Percentiles rank a stretch among this genome's conserved stretches.
phyloP scores from a whole-genome alignment of 2,113 vertebrate genomes.

The Aphyosemion australe region DNA sequence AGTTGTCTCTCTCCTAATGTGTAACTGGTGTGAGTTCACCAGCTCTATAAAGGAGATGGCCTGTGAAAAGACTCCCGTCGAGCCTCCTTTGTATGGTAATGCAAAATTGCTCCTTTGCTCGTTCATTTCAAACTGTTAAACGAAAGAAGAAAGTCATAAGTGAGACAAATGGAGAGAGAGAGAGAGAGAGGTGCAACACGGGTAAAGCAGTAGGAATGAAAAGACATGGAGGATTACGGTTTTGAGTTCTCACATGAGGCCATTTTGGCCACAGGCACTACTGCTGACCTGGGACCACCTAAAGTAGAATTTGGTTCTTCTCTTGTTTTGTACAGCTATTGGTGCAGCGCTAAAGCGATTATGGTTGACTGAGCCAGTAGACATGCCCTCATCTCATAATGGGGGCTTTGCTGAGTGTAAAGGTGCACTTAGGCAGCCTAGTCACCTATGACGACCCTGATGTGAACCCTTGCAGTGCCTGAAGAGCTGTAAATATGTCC shows the following conservation, averaged over 20 bases:
- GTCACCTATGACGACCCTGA: slow-evolving; percentile 38
- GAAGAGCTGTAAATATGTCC: slow-evolving; percentile 45
- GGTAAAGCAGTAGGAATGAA: slow-evolving; percentile 11
- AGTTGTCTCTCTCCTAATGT: slow-evolving; percentile 4
- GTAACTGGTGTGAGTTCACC: slow-evolving; percentile 25
- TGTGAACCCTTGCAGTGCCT: slow-evolving; percentile 35
- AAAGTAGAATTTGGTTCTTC: slow-evolving; percentile 66
- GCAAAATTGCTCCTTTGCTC: slow-evolving; percentile 37
- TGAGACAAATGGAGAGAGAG: background rate
- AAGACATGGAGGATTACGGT: slow-evolving; percentile 34
- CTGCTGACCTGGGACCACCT: slow-evolving; percentile 63
- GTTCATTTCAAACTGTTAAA: slow-evolving; percentile 31
- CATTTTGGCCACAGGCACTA: slow-evolving; percentile 50
- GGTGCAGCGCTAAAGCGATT: slow-evolving; percentile 59
- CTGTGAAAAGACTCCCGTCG: slow-evolving; percentile 50
- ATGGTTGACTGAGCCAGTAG: slow-evolving; percentile 41
- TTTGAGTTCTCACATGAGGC: slow-evolving; percentile 24
- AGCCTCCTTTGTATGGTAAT: slow-evolving; percentile 57
- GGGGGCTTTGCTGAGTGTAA: slow-evolving; percentile 59
- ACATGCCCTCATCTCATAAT: slow-evolving; percentile 60
- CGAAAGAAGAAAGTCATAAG: slow-evolving; percentile 6
- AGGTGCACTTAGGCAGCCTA: slow-evolving; percentile 40
- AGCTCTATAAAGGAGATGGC: slow-evolving; percentile 40
- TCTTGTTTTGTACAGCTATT: slow-evolving; percentile 41
- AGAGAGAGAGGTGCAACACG: slow-evolving; percentile 16